Evolutionary conservation across 23 tunicate species (phyloP).

Genomic region (Botrylloides violaceus): DNA sequence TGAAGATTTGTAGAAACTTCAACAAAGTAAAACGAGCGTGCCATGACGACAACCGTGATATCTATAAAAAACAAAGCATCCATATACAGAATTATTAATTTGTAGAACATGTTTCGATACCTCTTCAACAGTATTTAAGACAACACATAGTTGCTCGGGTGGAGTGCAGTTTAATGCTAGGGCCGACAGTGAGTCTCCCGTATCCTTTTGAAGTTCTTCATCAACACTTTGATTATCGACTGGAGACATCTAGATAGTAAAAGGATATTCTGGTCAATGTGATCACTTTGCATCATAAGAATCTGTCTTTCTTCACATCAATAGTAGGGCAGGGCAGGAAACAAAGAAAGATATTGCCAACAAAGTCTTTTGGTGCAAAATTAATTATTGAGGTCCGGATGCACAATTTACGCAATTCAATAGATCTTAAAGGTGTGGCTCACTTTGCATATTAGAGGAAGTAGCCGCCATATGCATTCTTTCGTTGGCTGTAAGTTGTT

Average conservation of each 20-base stretch:
- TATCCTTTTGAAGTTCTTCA: conserved; percentile 79
- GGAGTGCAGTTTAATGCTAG: conserved; percentile 50
- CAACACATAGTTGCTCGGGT: conserved; percentile 25
- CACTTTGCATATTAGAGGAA: conserved; percentile 68
- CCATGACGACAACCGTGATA: conserved; percentile 57
- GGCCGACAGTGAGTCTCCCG: conserved; percentile 50
- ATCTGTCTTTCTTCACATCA: too few relatives aligned
- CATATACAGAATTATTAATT: background rate
- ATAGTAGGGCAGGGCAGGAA: too few relatives aligned
- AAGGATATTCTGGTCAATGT: too few relatives aligned
- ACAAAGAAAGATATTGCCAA: too few relatives aligned
- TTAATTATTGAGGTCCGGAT: too few relatives aligned
- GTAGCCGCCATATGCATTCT: conserved; percentile 21
- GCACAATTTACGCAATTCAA: too few relatives aligned
- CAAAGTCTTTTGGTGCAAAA: too few relatives aligned
- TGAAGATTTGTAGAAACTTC: conserved; percentile 66
- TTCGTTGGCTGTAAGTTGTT: conserved; percentile 65
- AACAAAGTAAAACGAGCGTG: conserved; percentile 75
- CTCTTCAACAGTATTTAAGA: conserved; percentile 24
- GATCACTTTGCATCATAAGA: too few relatives aligned
- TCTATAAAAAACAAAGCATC: background rate
- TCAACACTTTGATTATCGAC: conserved; percentile 34
- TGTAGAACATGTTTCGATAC: background rate
- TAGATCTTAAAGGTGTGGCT: too few relatives aligned
- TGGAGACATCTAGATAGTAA: conserved; percentile 21